Evolutionary conservation across 2,888 invertebrate species (phyloP).

Genomic region (Amiota communis): DNA sequence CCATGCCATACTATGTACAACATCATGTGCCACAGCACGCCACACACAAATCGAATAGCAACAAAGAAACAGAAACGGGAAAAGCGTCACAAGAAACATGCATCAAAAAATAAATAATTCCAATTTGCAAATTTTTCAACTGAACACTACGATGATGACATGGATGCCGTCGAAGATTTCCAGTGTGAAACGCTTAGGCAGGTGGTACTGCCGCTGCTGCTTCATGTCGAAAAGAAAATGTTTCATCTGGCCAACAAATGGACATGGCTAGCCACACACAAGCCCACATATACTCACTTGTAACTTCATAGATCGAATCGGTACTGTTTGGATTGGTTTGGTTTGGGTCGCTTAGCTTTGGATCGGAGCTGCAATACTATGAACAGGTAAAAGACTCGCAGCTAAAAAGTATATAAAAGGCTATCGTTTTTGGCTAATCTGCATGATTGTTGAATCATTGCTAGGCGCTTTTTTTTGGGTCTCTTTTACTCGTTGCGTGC

Average conservation of each 20-base stretch:
- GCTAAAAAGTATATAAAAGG: conserved; percentile 55
- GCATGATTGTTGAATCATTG: conserved; percentile 53
- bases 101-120: conserved; percentile 61
- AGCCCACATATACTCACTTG: conserved; percentile 40
- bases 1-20: too few species aligned
- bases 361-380: neutral
- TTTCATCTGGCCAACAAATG: conserved; percentile 55
- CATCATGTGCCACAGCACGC: too few species aligned
- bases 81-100: conserved; percentile 63
- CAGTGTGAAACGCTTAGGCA: conserved; percentile 42
- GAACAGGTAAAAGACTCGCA: conserved; percentile 39
- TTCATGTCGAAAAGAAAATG: conserved; percentile 61
- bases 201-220: conserved; percentile 50
- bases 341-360: conserved; percentile 34
- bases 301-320: conserved; percentile 42
- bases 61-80: conserved; percentile 27
- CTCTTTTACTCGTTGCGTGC: conserved; percentile 11
- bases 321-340: conserved; percentile 13
- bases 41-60: neutral
- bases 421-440: conserved; percentile 64
- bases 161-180: conserved; percentile 5
- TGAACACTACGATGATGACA: conserved; percentile 37
- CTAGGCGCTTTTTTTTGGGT: conserved; percentile 9
- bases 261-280: conserved; percentile 20
- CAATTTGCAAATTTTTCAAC: conserved; percentile 62